These are phyloP conservation scores for Opisthocomus hoazin DNA, from an alignment of 2,113 vertebrate genomes.

Conservation along the genomic window DNA sequence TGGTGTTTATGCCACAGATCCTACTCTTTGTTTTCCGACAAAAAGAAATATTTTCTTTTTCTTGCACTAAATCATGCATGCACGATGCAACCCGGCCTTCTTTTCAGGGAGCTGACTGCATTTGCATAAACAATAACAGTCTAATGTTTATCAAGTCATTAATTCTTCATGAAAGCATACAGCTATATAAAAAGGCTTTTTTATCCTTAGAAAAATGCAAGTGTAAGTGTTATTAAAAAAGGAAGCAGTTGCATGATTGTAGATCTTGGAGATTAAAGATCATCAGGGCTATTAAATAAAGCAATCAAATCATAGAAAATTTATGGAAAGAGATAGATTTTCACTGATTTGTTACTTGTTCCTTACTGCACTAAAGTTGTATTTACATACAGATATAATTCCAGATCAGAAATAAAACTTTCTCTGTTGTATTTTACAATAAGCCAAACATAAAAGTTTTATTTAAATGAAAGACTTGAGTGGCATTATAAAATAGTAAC, in stretches of 20 bases:
- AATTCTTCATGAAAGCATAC: constrained; percentile 44
- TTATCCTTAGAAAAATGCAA: neutral
- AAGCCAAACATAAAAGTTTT: neutral
- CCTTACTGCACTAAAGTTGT: neutral
- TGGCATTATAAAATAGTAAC: neutral
- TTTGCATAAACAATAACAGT: constrained; percentile 54
- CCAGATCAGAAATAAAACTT: neutral
- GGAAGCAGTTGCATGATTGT: neutral
- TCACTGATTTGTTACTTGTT: neutral
- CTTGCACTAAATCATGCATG: neutral
- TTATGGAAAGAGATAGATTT: neutral
- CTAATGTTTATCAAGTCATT: constrained; percentile 41
- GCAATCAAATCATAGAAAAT: neutral
- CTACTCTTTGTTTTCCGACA: neutral
- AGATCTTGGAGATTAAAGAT: neutral
- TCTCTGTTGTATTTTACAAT: neutral
- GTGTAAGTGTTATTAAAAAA: constrained; percentile 15
- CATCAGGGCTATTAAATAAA: neutral
- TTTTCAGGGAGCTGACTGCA: constrained; percentile 14
- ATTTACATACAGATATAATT: neutral
- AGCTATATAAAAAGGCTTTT: neutral
- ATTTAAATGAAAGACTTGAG: neutral
- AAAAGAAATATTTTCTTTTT: neutral
- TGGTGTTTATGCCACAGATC: neutral
- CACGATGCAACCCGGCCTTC: neutral